Evolutionary conservation across 1,140 invertebrate species (phyloP), one percentile per base, ranked within the genome.

Genomic region (Prorops nasuta): DNA sequence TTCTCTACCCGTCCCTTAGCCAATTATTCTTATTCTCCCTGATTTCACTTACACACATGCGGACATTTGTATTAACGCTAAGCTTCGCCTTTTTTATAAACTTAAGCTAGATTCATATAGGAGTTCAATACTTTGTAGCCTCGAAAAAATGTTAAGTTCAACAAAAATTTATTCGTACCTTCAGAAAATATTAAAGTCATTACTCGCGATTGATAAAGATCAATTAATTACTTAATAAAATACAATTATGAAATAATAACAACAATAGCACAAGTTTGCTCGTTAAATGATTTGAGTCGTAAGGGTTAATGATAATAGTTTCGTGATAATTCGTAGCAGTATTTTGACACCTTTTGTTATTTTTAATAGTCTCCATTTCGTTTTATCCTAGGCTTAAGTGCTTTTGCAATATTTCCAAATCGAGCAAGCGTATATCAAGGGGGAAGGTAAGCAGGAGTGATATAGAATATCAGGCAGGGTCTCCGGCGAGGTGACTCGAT

Each of bases 341-440:
- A 72, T 60, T 72, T 72, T 72, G 68, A 68, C 68, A 72, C 69
- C 64, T 64, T 41, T 58, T 57, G n/a, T 51, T 53, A 54, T 52
- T 54, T 54, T 56, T 64, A 47, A 53, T 58, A 63, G 46, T 54
- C 56, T 53, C 49, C 42, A 39, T 53, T 63, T 54, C 55, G 32
- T 41, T 45, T 39, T 32, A 39, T 43, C 22, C 57, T 70, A 67
- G 65, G 37, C 58, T 52, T 58, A 62, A 61, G 47, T 58, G 56
- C 47, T 56, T 49, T 53, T 50, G 34, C 65, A 66, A 71, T 66
- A 67, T 67, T 69, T 71, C 67, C 69, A 72, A 66, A 65, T 61
- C 56, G 37, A 10, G 45, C 34, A 28, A n/a, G 4, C 24, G 24
- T 6, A 6, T 28, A 4, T 28, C 24, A 28, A 28, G 10, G 24